Evolutionary conservation across 92 coral and sea anemone genomes (phyloP).

Genomic region (Palythoa grandiflora): DNA sequence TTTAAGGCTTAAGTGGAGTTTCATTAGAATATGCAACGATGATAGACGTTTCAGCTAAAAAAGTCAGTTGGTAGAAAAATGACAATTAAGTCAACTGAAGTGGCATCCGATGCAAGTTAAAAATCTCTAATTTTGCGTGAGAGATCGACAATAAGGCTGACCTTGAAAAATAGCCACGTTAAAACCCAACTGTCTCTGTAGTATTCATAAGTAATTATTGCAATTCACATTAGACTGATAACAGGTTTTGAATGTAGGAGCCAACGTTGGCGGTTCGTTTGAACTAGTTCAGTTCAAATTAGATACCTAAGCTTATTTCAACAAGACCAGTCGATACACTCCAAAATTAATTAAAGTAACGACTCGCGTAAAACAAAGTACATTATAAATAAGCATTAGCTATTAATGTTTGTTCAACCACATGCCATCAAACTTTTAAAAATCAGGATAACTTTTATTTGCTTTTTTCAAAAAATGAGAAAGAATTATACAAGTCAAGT

Average conservation of each 20-base stretch:
- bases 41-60: background rate
- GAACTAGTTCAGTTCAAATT: background rate
- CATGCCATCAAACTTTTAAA: background rate
- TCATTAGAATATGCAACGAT: background rate
- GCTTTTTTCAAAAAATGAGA: background rate
- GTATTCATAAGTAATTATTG: background rate
- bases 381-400: background rate
- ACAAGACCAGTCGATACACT: background rate
- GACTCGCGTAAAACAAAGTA: background rate
- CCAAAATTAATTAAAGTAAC: conserved; percentile 1
- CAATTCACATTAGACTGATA: background rate
- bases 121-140: too few relatives aligned
- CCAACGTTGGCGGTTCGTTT: background rate
- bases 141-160: too few relatives aligned
- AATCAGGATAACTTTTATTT: background rate
- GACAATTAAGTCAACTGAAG: background rate
- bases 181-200: too few relatives aligned
- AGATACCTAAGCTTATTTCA: background rate
- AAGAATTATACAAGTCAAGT: background rate
- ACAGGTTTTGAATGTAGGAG: background rate
- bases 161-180: too few relatives aligned
- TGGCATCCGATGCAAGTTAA: background rate
- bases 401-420: background rate
- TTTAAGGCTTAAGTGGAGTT: background rate
- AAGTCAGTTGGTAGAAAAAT: background rate